Percentiles rank a stretch among this genome's conserved stretches.
Evolutionary conservation across 2,113 vertebrate genomes (phyloP).

Genomic region (Macroglossus sobrinus): DNA sequence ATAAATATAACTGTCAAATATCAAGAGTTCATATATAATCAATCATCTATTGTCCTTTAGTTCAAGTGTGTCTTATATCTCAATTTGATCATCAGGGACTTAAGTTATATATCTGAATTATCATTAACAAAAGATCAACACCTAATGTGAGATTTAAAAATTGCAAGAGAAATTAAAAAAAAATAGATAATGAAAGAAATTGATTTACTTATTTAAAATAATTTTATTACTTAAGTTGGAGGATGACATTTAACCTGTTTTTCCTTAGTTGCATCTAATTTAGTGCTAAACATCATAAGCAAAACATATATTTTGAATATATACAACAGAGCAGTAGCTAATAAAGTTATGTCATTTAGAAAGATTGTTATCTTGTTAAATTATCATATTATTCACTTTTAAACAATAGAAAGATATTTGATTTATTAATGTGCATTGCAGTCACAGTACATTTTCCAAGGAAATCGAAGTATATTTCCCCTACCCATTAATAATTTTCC

Average conservation of each 20-base stretch:
- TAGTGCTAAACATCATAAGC: not conserved
- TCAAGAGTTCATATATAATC: not conserved
- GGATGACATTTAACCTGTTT: not conserved
- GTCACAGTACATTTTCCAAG: not conserved
- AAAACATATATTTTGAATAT: not conserved
- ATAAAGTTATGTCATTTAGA: not conserved
- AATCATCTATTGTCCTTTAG: not conserved
- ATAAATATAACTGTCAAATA: not conserved
- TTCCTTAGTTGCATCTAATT: constrained; percentile 14
- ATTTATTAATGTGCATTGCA: not conserved
- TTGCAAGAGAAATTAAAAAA: not conserved
- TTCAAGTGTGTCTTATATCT: not conserved
- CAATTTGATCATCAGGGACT: not conserved
- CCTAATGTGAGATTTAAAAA: not conserved
- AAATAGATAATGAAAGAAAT: not conserved
- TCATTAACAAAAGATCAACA: not conserved
- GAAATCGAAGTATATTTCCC: not conserved
- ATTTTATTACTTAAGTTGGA: not conserved
- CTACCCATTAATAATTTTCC: constrained; percentile 39
- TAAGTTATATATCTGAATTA: not conserved
- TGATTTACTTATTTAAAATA: not conserved
- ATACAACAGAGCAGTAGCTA: not conserved
- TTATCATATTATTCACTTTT: not conserved
- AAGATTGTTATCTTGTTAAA: not conserved
- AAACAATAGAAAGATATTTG: constrained; percentile 11